Conservation (phyloP, 2,797 vertebrate species). For the Premnoplex brunnescens region DNA sequence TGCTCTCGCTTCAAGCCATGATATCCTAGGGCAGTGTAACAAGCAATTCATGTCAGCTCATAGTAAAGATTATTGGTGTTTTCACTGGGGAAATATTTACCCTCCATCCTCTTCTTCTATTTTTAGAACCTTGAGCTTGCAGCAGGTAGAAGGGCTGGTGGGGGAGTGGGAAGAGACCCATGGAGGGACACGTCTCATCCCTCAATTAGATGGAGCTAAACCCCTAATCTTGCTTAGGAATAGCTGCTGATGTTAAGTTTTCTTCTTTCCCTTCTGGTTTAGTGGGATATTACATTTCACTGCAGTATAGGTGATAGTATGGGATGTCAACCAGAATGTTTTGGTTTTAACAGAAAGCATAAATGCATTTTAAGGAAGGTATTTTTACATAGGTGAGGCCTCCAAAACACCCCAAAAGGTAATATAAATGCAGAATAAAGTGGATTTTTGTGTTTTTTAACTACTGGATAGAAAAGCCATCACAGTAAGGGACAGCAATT, state of each 20-base stretch:
- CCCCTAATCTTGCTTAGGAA: slow-evolving; percentile 19
- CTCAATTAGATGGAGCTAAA: slow-evolving; percentile 48
- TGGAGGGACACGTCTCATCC: neutral
- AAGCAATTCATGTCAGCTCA: slow-evolving; percentile 54
- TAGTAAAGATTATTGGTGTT: slow-evolving; percentile 57
- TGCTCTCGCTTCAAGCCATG: neutral
- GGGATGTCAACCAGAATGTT: neutral
- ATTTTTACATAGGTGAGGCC: neutral
- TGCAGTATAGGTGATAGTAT: neutral
- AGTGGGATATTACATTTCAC: slow-evolving; percentile 9
- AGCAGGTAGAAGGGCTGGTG: slow-evolving; percentile 23
- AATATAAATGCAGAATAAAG: neutral
- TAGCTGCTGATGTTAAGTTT: slow-evolving; percentile 33
- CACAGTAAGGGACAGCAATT: slow-evolving; percentile 53
- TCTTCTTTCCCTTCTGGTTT: neutral
- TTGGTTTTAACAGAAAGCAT: neutral
- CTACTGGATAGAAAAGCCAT: slow-evolving; percentile 37
- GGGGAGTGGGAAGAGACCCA: neutral
- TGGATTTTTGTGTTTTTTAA: neutral
- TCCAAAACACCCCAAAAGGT: neutral
- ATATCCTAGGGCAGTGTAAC: slow-evolving; percentile 49
- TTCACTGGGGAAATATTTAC: slow-evolving; percentile 56
- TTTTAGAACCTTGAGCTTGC: slow-evolving; percentile 41
- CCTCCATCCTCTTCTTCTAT: slow-evolving; percentile 37
- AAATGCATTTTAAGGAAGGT: neutral